Conservation (phyloP, 2,797 vertebrate genomes). For the Sebastes taczanowskii region DNA sequence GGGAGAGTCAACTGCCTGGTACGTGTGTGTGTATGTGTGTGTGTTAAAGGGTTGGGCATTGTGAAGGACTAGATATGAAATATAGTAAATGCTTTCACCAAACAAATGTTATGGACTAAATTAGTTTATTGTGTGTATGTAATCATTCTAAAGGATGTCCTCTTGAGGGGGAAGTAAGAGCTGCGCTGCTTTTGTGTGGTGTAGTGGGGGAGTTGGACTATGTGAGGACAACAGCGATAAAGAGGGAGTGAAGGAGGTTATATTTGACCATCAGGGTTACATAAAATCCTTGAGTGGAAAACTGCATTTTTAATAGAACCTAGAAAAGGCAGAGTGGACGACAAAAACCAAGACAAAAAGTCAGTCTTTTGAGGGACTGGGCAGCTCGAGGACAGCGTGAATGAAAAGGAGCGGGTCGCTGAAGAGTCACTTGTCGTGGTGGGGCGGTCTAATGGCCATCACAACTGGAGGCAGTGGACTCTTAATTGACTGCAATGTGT, state of each 20-base stretch:
- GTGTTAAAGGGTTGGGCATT: not conserved
- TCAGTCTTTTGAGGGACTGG: conserved; percentile 40
- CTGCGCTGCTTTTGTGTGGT: conserved; percentile 34
- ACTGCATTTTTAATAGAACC: conserved; percentile 59
- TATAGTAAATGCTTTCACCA: conserved; percentile 30
- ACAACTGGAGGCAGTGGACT: conserved; percentile 74
- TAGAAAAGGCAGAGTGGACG: conserved; percentile 52
- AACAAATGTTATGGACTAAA: conserved; percentile 40
- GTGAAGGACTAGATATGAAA: conserved; percentile 15
- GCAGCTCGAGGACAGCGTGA: conserved; percentile 53
- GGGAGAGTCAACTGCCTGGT: not conserved
- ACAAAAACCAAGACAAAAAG: conserved; percentile 63
- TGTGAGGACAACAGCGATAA: conserved; percentile 18
- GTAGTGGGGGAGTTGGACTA: conserved; percentile 14
- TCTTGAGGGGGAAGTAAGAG: conserved; percentile 27
- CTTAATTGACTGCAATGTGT: conserved; percentile 79
- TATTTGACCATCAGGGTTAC: conserved; percentile 76
- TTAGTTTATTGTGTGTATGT: conserved; percentile 24
- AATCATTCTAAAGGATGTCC: conserved; percentile 43
- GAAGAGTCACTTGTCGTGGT: conserved; percentile 79
- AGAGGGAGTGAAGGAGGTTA: conserved; percentile 41
- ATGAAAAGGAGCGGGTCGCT: conserved; percentile 60
- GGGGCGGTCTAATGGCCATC: conserved; percentile 76
- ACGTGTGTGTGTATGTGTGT: not conserved
- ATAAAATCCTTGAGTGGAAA: conserved; percentile 65